A percentile compares a stretch with the other conserved stretches of the same genome.
Evolutionary conservation across 2,113 vertebrate genomes (phyloP).

Genomic region (Elaphurus davidianus): DNA sequence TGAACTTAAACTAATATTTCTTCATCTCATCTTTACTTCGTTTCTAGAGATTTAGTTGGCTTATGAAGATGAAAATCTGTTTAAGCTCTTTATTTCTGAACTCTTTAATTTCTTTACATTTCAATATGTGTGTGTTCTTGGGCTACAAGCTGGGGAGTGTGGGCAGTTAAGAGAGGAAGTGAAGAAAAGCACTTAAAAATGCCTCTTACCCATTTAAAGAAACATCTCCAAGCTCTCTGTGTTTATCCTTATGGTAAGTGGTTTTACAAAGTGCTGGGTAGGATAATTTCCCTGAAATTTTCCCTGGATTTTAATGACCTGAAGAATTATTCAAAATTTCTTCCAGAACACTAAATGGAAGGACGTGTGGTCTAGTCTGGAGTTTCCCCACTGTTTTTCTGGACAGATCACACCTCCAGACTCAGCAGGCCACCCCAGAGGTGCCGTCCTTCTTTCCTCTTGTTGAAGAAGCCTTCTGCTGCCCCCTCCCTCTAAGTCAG

Average conservation of each 20-base stretch:
- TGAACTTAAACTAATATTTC: slow-evolving; percentile 41
- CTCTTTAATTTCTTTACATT: slow-evolving; percentile 22
- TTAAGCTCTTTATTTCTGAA: slow-evolving; percentile 40
- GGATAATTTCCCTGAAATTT: slow-evolving; percentile 69
- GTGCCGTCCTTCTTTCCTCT: neutral
- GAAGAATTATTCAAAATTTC: slow-evolving; percentile 67
- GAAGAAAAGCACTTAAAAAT: slow-evolving; percentile 50
- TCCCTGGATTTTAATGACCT: slow-evolving; percentile 66
- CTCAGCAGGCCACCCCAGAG: slow-evolving; percentile 48
- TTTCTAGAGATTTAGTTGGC: slow-evolving; percentile 11
- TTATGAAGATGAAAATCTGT: slow-evolving; percentile 24
- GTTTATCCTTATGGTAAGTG: slow-evolving; percentile 73
- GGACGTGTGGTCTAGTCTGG: slow-evolving; percentile 45
- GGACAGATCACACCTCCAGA: slow-evolving; percentile 30
- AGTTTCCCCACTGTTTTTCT: slow-evolving; percentile 48
- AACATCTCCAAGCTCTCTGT: slow-evolving; percentile 44
- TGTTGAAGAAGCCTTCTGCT: neutral
- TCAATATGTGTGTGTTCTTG: slow-evolving; percentile 53
- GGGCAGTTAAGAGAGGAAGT: slow-evolving; percentile 38
- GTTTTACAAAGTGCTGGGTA: slow-evolving; percentile 72
- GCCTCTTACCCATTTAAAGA: slow-evolving; percentile 49
- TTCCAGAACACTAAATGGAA: slow-evolving; percentile 59
- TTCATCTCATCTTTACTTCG: slow-evolving; percentile 36
- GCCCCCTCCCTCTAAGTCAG: neutral
- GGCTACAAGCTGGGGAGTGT: neutral